Conservation (phyloP, 2,113 vertebrate species). For the Crocuta crocuta region DNA sequence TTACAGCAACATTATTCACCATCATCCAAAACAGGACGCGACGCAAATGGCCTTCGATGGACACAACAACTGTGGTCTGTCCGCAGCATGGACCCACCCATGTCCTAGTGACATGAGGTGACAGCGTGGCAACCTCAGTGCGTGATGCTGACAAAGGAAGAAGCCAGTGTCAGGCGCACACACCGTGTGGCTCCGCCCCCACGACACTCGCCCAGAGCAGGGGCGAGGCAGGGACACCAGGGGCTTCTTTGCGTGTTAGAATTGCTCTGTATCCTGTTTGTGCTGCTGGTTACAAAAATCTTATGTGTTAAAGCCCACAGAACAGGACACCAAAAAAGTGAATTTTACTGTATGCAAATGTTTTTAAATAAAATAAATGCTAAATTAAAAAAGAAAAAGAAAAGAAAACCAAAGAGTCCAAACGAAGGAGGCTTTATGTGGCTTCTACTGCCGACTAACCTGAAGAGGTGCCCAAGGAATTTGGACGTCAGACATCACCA, state of each 20-base stretch:
- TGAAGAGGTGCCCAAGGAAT: accelerated
- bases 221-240: accelerated
- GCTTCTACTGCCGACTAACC: too few species aligned
- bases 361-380: neutral
- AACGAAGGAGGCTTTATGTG: neutral
- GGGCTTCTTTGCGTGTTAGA: neutral
- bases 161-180: neutral
- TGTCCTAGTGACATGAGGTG: accelerated
- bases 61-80: accelerated
- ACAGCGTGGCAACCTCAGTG: neutral
- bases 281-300: neutral
- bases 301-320: too few species aligned
- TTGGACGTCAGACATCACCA: too few species aligned
- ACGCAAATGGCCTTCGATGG: too few species aligned
- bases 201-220: accelerated
- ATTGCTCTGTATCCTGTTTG: accelerated
- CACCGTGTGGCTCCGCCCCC: accelerated
- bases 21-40: neutral
- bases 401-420: neutral
- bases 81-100: neutral
- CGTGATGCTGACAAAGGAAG: accelerated
- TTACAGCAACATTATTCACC: neutral
- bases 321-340: too few species aligned
- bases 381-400: neutral
- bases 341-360: neutral